phyloP scores from a whole-genome alignment of 2,888 invertebrate genomes.

The Dasypogon diadema region DNA sequence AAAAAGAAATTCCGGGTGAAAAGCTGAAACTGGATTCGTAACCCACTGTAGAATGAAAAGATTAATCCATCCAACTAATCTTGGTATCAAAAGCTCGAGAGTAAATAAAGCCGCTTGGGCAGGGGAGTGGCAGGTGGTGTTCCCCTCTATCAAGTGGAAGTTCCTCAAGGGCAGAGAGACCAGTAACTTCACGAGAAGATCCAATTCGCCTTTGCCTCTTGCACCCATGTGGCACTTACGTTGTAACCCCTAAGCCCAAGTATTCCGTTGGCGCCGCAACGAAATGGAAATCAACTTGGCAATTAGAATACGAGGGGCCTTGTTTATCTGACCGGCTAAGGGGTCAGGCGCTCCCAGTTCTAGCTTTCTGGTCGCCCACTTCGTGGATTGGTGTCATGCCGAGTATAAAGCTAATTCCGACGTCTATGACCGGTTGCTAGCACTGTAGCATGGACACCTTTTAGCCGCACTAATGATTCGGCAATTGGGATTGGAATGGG shows the following conservation, averaged over 20 bases:
- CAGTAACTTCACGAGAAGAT: neutral
- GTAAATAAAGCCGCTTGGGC: neutral
- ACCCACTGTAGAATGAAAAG: slow-evolving; percentile 22
- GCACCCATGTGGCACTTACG: too few species aligned
- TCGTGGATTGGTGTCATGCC: too few species aligned
- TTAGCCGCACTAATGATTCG: too few species aligned
- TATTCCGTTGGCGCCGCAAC: slow-evolving; percentile 2
- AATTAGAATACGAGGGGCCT: neutral
- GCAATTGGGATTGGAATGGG: neutral
- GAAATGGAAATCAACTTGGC: slow-evolving; percentile 20
- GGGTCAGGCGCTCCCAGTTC: neutral
- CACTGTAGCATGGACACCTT: too few species aligned
- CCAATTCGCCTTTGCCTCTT: neutral
- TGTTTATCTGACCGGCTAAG: too few species aligned
- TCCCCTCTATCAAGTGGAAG: neutral
- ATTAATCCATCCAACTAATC: slow-evolving; percentile 4
- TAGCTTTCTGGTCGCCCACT: too few species aligned
- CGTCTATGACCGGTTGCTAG: too few species aligned
- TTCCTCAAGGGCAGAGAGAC: slow-evolving; percentile 10
- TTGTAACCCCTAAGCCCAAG: neutral
- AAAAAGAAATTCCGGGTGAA: too few species aligned
- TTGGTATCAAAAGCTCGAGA: neutral
- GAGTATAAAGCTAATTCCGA: too few species aligned
- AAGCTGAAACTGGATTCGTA: too few species aligned
- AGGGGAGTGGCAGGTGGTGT: neutral